Evolutionary conservation across 2,113 vertebrate genomes (phyloP).

Genomic region (Plecotus auritus): DNA sequence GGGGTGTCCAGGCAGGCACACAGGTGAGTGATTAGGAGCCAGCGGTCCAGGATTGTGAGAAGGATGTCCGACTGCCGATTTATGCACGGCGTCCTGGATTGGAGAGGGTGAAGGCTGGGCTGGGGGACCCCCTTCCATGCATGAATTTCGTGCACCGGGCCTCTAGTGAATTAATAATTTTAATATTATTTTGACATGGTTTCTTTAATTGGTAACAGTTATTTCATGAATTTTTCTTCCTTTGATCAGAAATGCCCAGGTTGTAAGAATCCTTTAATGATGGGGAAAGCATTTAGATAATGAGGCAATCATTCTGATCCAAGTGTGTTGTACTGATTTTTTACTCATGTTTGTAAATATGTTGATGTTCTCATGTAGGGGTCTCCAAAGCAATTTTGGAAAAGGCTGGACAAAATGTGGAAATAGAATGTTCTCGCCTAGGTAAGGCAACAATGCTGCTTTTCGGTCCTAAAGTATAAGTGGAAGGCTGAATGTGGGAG

Average conservation of each 20-base stretch:
- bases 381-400: conserved; percentile 92
- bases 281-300: not conserved
- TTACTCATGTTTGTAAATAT: not conserved
- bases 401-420: conserved; percentile 84
- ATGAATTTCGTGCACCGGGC: no score
- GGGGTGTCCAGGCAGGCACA: no score
- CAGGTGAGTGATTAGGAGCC: no score
- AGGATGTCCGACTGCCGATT: no score
- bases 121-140: no score
- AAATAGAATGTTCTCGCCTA: conserved; percentile 75
- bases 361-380: conserved; percentile 77
- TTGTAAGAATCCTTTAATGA: not conserved
- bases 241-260: not conserved
- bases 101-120: no score
- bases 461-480: not conserved
- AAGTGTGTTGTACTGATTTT: not conserved
- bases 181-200: not conserved
- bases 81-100: no score
- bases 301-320: not conserved
- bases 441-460: conserved; percentile 76
- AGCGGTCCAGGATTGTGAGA: no score
- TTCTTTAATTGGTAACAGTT: not conserved
- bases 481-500: not conserved
- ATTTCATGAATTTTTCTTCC: not conserved
- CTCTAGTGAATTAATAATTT: no score